Conservation (phyloP, 2,113 vertebrate species). For the Pelusios castaneus region DNA sequence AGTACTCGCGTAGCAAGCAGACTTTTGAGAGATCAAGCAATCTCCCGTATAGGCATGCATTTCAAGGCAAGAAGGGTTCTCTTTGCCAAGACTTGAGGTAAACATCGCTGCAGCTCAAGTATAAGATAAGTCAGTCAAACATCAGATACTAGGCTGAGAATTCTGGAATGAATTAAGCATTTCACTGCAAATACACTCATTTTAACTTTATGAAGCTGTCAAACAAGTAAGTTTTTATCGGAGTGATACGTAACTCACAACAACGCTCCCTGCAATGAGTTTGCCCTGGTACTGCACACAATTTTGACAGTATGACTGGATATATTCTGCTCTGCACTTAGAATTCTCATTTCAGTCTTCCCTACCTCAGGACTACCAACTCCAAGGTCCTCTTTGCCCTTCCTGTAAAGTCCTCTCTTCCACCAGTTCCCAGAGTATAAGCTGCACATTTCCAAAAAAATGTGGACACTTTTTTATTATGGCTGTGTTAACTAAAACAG, state of each 20-base stretch:
- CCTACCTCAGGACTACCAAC: not conserved
- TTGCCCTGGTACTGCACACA: not conserved
- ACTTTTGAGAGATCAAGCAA: not conserved
- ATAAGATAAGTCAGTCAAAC: fast-evolving
- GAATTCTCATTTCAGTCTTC: not conserved
- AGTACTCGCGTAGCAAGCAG: not conserved
- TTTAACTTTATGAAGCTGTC: not conserved
- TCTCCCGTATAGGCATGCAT: not conserved
- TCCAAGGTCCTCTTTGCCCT: not conserved
- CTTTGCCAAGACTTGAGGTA: not conserved
- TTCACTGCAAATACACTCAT: fast-evolving
- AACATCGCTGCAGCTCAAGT: not conserved
- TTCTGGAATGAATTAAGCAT: not conserved
- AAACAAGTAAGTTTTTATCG: not conserved
- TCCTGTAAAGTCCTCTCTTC: not conserved
- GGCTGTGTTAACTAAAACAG: not conserved
- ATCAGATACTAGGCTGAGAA: not conserved
- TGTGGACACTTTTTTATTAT: not conserved
- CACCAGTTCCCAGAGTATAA: not conserved
- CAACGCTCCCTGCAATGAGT: not conserved
- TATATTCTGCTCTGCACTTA: not conserved
- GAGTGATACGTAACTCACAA: not conserved
- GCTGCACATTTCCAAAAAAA: not conserved
- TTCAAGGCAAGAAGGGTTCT: not conserved
- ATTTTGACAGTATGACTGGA: not conserved